Evolutionary conservation across 2,797 vertebrate genomes (phyloP).

Genomic region (Vireo griseus): DNA sequence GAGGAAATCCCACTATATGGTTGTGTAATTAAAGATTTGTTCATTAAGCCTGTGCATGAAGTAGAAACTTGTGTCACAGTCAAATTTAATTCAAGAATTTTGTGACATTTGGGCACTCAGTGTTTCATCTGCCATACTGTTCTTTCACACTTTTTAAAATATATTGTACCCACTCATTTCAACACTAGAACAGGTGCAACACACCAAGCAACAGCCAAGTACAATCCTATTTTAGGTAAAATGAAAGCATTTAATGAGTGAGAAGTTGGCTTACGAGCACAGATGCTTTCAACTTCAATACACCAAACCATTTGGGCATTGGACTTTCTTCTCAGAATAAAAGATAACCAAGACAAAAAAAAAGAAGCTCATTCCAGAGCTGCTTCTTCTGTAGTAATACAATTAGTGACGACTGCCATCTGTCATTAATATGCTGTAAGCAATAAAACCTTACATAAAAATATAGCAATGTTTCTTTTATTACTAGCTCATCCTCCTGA

Average conservation of each 20-base stretch:
- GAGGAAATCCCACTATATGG: not conserved
- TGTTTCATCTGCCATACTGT: constrained; percentile 4
- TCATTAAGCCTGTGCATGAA: not conserved
- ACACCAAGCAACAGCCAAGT: not conserved
- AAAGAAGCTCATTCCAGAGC: not conserved
- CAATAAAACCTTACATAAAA: not conserved
- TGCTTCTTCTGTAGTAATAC: not conserved
- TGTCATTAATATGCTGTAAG: not conserved
- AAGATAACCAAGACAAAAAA: not conserved
- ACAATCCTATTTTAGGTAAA: not conserved
- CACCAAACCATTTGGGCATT: not conserved
- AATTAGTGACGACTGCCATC: not conserved
- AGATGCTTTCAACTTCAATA: constrained; percentile 14
- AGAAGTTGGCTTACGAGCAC: not conserved
- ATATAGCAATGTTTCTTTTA: not conserved
- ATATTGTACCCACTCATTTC: constrained; percentile 15
- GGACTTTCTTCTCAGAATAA: not conserved
- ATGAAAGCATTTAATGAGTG: not conserved
- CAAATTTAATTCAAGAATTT: constrained; percentile 11
- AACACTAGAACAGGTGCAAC: constrained; percentile 34
- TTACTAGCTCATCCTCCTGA: not conserved
- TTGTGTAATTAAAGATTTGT: not conserved
- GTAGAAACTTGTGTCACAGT: not conserved
- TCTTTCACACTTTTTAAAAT: constrained; percentile 3
- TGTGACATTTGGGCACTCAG: not conserved